Conservation (phyloP, 2,888 invertebrate species). For the Platycnemis pennipes region DNA sequence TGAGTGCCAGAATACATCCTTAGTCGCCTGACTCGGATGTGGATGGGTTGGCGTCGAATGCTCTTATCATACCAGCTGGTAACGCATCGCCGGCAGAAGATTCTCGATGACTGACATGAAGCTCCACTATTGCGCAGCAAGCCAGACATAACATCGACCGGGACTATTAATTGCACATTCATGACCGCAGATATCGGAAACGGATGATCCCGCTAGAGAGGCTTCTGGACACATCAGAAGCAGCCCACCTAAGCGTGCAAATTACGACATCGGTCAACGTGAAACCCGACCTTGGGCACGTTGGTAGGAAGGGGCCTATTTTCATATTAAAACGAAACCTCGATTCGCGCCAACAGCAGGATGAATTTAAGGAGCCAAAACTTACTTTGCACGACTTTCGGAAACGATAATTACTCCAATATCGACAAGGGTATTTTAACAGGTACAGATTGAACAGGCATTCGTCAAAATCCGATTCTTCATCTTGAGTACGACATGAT, state of each 20-base stretch:
- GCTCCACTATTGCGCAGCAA: conserved; percentile 9
- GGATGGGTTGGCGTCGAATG: background rate
- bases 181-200: background rate
- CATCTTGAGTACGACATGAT: too few relatives aligned
- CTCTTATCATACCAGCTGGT: conserved; percentile 19
- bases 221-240: background rate
- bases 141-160: background rate
- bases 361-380: too few relatives aligned
- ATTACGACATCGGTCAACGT: background rate
- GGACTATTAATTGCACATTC: conserved; percentile 23
- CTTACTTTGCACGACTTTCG: too few relatives aligned
- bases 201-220: background rate
- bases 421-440: too few relatives aligned
- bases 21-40: background rate
- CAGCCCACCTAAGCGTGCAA: background rate
- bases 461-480: too few relatives aligned
- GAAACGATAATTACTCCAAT: too few relatives aligned
- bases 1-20: background rate
- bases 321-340: background rate
- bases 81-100: background rate
- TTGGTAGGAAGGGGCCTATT: background rate
- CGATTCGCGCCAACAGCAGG: background rate
- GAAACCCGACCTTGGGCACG: background rate
- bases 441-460: too few relatives aligned
- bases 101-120: conserved; percentile 10